phyloP scores from a whole-genome alignment of 2,113 vertebrate species.

The Anseranas semipalmata region DNA sequence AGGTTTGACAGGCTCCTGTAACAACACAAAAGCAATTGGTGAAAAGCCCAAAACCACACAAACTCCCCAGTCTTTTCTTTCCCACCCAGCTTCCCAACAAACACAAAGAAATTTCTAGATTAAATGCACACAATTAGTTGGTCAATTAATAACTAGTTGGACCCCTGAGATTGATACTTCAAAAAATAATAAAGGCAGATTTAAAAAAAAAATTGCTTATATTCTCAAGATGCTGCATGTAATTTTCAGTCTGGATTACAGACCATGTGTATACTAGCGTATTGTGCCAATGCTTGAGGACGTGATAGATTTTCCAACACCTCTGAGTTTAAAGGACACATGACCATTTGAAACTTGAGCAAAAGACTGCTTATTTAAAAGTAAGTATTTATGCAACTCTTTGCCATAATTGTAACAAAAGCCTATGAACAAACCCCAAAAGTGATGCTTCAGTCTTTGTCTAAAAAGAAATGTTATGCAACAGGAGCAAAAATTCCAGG shows the following conservation, averaged over 20 bases:
- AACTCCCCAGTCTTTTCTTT: accelerated
- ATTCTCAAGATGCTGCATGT: background rate
- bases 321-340: background rate
- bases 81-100: background rate
- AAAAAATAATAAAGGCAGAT: background rate
- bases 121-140: background rate
- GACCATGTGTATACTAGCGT: accelerated
- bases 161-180: background rate
- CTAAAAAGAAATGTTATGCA: background rate
- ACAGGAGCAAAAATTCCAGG: background rate
- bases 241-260: background rate
- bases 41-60: background rate
- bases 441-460: background rate
- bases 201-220: background rate
- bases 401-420: background rate
- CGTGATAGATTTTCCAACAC: accelerated
- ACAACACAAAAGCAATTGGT: background rate
- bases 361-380: background rate
- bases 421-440: background rate
- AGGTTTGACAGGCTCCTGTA: slow-evolving; percentile 83
- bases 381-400: background rate
- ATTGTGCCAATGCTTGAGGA: background rate
- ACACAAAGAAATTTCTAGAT: background rate
- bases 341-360: background rate
- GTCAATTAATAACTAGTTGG: background rate